Evolutionary conservation across 2,888 invertebrate genomes (phyloP).

Genomic region (Linnaemya tessellans): DNA sequence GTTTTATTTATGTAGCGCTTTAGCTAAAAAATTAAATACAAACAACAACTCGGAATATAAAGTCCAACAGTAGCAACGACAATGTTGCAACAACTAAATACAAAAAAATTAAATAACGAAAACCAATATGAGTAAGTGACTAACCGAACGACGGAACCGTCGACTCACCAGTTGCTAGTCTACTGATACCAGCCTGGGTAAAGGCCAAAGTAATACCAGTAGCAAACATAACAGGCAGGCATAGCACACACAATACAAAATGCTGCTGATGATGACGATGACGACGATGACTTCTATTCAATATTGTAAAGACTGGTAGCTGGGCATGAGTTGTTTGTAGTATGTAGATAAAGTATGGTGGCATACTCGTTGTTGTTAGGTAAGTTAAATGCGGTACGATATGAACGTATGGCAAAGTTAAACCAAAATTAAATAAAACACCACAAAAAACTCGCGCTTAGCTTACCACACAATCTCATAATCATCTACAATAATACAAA

Average conservation of each 20-base stretch:
- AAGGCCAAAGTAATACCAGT: conserved; percentile 66
- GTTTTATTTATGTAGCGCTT: conserved; percentile 47
- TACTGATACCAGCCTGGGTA: conserved; percentile 27
- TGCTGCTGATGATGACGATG: conserved; percentile 37
- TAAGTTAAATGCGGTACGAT: conserved; percentile 36
- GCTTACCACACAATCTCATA: conserved; percentile 64
- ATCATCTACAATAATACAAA: conserved; percentile 60
- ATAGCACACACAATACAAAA: conserved; percentile 56
- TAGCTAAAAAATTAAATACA: conserved; percentile 8
- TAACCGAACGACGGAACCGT: conserved; percentile 5
- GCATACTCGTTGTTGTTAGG: conserved; percentile 24
- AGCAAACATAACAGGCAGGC: conserved; percentile 56
- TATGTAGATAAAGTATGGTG: conserved; percentile 55
- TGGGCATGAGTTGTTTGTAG: conserved; percentile 43
- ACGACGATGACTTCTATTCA: conserved; percentile 49
- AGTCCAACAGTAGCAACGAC: conserved; percentile 34
- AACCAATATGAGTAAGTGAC: conserved; percentile 41
- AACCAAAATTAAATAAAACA: conserved; percentile 62
- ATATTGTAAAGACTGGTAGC: conserved; percentile 58
- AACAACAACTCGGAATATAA: conserved; percentile 24
- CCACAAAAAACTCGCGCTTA: conserved; percentile 67
- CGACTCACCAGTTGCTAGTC: conserved; percentile 6
- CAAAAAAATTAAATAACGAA: conserved; percentile 34
- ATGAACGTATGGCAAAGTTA: conserved; percentile 35
- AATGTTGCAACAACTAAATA: conserved; percentile 55